Conservation (phyloP, 2,888 invertebrate species). For the Lysandra coridon region DNA sequence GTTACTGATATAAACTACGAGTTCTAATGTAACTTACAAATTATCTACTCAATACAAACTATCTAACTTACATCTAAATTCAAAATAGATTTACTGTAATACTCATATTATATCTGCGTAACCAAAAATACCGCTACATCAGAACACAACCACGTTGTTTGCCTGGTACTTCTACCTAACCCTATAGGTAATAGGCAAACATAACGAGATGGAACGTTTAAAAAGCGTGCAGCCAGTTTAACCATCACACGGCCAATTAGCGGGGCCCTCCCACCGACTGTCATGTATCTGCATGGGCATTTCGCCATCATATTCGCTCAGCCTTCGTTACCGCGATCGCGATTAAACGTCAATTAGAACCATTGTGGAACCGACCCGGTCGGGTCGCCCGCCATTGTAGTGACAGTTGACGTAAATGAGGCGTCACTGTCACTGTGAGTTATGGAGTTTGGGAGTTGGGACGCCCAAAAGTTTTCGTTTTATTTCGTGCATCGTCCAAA, state of each 20-base stretch:
- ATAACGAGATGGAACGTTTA: not conserved
- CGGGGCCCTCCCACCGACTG: constrained; percentile 9
- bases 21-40: too few relatives aligned
- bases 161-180: not conserved
- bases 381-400: constrained; percentile 48
- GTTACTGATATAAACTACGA: too few relatives aligned
- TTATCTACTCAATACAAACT: too few relatives aligned
- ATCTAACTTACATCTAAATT: too few relatives aligned
- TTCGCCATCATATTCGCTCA: constrained; percentile 37
- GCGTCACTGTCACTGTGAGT: constrained; percentile 43
- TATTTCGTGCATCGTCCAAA: not conserved
- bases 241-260: constrained; percentile 27
- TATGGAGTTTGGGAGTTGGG: constrained; percentile 33
- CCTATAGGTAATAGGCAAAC: not conserved
- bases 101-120: too few relatives aligned
- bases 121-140: too few relatives aligned
- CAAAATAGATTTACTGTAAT: too few relatives aligned
- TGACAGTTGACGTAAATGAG: constrained; percentile 47
- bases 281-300: constrained; percentile 25
- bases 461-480: not conserved
- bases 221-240: not conserved
- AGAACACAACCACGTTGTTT: not conserved
- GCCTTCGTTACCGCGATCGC: constrained; percentile 63
- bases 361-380: constrained; percentile 64
- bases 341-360: constrained; percentile 73